These are phyloP conservation scores for Acrossocheilus wenchowensis DNA, from an alignment of 2,797 vertebrate genomes.

Conservation along the genomic window DNA sequence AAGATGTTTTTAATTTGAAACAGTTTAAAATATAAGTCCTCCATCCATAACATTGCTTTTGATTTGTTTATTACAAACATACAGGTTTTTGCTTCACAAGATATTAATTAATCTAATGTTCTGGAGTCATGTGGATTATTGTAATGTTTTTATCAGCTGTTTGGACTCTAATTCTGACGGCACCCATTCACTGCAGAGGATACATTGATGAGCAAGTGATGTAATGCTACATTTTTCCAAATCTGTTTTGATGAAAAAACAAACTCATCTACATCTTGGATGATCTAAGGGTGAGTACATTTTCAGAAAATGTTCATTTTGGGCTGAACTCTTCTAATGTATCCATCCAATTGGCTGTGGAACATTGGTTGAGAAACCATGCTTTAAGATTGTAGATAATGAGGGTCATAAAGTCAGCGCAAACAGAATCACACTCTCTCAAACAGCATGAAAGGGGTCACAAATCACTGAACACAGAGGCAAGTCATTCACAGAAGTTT, in stretches of 20 bases:
- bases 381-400: background rate
- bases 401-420: background rate
- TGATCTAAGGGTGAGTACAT: background rate
- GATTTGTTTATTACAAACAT: background rate
- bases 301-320: background rate
- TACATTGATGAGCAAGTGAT: background rate
- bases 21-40: background rate
- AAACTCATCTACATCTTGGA: background rate
- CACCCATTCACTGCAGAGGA: background rate
- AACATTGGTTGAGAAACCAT: background rate
- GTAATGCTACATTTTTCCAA: background rate
- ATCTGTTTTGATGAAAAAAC: background rate
- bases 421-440: background rate
- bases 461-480: slow-evolving; percentile 51
- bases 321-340: background rate
- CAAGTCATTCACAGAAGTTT: slow-evolving; percentile 61
- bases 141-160: background rate
- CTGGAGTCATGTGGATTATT: background rate
- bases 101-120: background rate
- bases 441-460: background rate
- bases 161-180: background rate
- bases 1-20: background rate
- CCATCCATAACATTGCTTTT: background rate
- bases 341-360: background rate
- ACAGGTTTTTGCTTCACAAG: background rate